These are phyloP conservation scores for Anthonomus grandis DNA, from an alignment of 1,140 invertebrate species.

Conservation along the genomic window DNA sequence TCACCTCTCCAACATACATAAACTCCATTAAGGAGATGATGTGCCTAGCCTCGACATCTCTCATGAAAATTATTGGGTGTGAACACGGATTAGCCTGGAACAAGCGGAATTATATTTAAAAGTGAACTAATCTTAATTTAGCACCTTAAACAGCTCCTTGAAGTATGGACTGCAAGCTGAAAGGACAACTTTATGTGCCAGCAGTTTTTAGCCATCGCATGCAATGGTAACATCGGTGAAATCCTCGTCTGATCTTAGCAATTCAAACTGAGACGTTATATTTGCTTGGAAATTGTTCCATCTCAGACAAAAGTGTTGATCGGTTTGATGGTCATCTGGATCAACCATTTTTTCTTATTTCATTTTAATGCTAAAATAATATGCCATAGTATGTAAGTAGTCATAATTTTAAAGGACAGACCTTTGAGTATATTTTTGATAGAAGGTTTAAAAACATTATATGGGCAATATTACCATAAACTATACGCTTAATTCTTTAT, in stretches of 20 bases:
- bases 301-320: slow-evolving; percentile 86
- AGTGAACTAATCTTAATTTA: neutral
- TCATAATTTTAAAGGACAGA: no score
- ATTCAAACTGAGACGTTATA: slow-evolving; percentile 78
- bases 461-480: no score
- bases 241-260: slow-evolving; percentile 73
- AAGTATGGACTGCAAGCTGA: slow-evolving; percentile 79
- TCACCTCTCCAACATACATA: slow-evolving; percentile 74
- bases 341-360: slow-evolving; percentile 17
- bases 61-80: slow-evolving; percentile 81
- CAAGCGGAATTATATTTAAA: slow-evolving; percentile 8
- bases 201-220: slow-evolving; percentile 71
- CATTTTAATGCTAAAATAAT: no score
- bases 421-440: no score
- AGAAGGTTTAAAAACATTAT: no score
- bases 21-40: slow-evolving; percentile 66
- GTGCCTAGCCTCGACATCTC: slow-evolving; percentile 68
- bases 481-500: no score
- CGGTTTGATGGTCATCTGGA: slow-evolving; percentile 48
- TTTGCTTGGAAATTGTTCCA: slow-evolving; percentile 92
- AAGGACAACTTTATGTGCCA: slow-evolving; percentile 77
- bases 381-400: no score
- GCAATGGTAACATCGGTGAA: slow-evolving; percentile 81
- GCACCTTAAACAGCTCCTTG: slow-evolving; percentile 76
- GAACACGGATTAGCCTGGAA: slow-evolving; percentile 81